A percentile compares a stretch with the other conserved stretches of the same genome.
Evolutionary conservation across 2,113 vertebrate species (phyloP).

Genomic region (Cardinalis cardinalis): DNA sequence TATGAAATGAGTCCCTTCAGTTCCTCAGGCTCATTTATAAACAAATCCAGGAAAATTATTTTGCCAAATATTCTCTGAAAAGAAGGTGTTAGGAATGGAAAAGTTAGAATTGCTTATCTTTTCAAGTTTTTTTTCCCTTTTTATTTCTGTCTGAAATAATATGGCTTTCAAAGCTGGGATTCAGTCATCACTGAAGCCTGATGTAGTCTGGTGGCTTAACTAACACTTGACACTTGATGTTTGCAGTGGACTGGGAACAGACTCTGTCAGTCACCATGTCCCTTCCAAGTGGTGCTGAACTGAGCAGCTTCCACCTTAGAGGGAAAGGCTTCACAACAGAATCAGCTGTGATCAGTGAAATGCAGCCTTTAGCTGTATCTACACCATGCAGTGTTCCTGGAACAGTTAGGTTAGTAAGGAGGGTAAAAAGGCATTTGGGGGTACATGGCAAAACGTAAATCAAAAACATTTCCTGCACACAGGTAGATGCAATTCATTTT

Average conservation of each 20-base stretch:
- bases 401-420: background rate
- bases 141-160: background rate
- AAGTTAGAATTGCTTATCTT: background rate
- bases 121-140: background rate
- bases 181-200: background rate
- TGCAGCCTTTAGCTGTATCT: background rate
- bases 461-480: background rate
- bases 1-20: background rate
- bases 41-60: background rate
- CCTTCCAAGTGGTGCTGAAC: background rate
- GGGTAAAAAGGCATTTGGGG: background rate
- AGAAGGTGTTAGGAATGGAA: background rate
- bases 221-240: background rate
- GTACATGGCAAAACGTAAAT: background rate
- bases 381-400: background rate
- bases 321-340: background rate
- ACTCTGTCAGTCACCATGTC: background rate
- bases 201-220: background rate
- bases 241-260: background rate
- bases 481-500: background rate
- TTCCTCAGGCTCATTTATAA: background rate
- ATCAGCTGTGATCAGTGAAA: background rate
- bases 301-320: background rate
- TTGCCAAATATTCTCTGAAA: background rate
- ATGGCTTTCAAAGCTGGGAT: background rate